These are phyloP conservation scores for Gallinago jamesoni DNA, from an alignment of 2,113 vertebrate genomes.

Conservation along the genomic window DNA sequence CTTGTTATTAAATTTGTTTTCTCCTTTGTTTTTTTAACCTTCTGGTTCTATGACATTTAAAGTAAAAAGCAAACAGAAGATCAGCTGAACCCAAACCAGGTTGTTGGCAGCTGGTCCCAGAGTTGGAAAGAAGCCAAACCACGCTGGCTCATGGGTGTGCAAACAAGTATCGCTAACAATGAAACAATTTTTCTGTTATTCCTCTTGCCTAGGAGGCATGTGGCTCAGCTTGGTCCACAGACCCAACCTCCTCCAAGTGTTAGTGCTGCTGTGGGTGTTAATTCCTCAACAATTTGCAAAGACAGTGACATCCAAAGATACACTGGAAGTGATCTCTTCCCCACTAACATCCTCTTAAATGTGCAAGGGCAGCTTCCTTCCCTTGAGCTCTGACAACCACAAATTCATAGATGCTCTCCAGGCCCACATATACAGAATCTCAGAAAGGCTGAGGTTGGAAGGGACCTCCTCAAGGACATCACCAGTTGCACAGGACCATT, in stretches of 20 bases:
- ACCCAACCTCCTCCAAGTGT: background rate
- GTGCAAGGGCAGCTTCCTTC: background rate
- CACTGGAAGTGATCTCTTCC: background rate
- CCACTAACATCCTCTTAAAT: background rate
- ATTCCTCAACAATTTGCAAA: background rate
- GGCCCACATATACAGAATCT: background rate
- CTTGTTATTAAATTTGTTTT: background rate
- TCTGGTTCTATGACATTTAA: constrained; percentile 6
- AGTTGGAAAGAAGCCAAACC: constrained; percentile 16
- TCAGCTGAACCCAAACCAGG: constrained; percentile 21
- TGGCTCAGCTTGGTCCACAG: background rate
- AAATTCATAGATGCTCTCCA: background rate
- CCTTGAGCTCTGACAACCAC: background rate
- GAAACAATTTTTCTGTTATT: constrained; percentile 41
- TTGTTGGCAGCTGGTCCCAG: background rate
- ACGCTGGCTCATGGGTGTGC: background rate
- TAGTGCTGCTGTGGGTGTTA: background rate
- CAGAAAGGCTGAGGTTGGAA: background rate
- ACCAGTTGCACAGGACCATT: background rate
- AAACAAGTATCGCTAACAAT: background rate
- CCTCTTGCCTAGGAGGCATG: background rate
- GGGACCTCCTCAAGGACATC: background rate
- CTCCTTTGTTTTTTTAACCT: constrained; percentile 31
- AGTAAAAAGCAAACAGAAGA: background rate
- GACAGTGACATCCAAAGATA: background rate